phyloP scores from a whole-genome alignment of 2,888 invertebrate species.

The Volucella zonaria region DNA sequence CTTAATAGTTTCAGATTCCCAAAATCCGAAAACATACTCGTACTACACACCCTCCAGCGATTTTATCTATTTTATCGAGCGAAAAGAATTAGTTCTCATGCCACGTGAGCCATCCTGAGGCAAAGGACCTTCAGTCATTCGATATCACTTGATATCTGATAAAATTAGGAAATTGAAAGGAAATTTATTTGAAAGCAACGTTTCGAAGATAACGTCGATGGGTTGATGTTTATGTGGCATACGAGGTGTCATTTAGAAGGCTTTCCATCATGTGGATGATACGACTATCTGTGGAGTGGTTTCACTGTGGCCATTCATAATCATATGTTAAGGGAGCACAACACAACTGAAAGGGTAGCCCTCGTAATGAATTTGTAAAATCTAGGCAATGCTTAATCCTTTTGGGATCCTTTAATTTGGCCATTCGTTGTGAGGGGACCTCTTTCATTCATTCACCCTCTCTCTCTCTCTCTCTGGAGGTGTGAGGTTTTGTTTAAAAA shows the following conservation, averaged over 20 bases:
- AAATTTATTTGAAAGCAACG: constrained; percentile 45
- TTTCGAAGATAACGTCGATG: not conserved
- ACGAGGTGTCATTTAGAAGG: constrained; percentile 48
- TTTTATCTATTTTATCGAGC: constrained; percentile 65
- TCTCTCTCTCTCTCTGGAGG: too few relatives aligned
- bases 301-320: constrained; percentile 15
- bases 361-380: constrained; percentile 10
- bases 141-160: constrained; percentile 50
- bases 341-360: constrained; percentile 22
- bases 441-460: not conserved
- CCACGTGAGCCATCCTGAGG: not conserved
- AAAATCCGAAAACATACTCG: not conserved
- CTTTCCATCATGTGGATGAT: constrained; percentile 5
- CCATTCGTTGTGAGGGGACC: not conserved
- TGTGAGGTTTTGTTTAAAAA: too few relatives aligned
- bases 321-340: constrained; percentile 1
- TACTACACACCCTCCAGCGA: constrained; percentile 5
- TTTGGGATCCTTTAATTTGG: constrained; percentile 7
- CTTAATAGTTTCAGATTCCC: constrained; percentile 48
- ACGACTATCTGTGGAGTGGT: not conserved
- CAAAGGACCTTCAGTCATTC: constrained; percentile 42
- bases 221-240: constrained; percentile 19
- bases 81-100: constrained; percentile 46
- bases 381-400: constrained; percentile 28
- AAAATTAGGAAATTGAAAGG: constrained; percentile 64